Base-by-base conservation (phyloP, 2,888 invertebrate species). In the Temnothorax rugatulus region DNA sequence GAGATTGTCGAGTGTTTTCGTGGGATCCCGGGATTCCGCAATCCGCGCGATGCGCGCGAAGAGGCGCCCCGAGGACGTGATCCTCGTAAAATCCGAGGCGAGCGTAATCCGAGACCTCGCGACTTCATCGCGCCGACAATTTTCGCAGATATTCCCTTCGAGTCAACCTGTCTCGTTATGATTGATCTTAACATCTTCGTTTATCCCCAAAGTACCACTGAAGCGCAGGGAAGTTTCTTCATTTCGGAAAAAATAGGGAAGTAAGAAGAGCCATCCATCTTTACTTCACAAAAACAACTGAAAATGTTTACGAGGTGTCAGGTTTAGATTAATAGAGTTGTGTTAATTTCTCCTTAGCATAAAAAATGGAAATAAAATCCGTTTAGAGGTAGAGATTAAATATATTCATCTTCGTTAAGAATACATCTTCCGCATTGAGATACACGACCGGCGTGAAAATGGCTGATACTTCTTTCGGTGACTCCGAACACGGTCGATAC, bases 1-100 rank as follows among this genome's bases (percentile, higher is more conserved):
- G 47, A 50, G 34, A 34, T 34, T 29, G 4, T 4, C 29, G 29
- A 29, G 50, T 57, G 57, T 71, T 59, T 81, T 73, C 47, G 74
- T 21, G 47, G 34, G 29, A 57, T 54, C 18, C 41, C n/a, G 25
- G 25, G 79, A 81, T 34, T 59, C 59, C 57, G 34, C 41, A 81
- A 25, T 59, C 59, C 57, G 34, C 41, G 0, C 41, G 54, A 44
- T 41, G 21, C 13, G 15, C 73, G 41, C 25, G 29, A 41, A 18
- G 41, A 18, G 41, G 4, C 34, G 44, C 15, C 47, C 25, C 71
- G 73, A 71, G 79, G 79, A 79, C 79, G 74, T 59, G 47, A 81
- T 73, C 59, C 34, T 74, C 34, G n/a, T 59, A 74, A 81, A 81
- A 81, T 38, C 73, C 34, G 57, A 57, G 21, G 21, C 15, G n/a